Evolutionary conservation across 2,888 invertebrate genomes (phyloP).

Genomic region (Glomeris marginata): DNA sequence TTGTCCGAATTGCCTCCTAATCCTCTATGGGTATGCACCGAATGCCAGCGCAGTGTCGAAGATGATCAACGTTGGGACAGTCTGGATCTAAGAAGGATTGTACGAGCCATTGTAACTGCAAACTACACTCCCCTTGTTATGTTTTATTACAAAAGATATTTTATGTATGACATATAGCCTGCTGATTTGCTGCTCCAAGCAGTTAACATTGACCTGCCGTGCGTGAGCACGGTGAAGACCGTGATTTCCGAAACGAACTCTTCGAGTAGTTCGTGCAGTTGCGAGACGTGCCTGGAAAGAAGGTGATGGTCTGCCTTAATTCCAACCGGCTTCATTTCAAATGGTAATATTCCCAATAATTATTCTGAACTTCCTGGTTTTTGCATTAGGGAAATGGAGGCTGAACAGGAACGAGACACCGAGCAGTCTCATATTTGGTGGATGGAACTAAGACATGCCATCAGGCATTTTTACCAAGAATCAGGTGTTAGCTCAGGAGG

Average conservation of each 20-base stretch:
- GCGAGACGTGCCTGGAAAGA: constrained; percentile 3
- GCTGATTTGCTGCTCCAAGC: background rate
- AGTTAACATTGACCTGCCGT: background rate
- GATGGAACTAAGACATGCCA: constrained; percentile 35
- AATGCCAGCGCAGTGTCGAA: constrained; percentile 12
- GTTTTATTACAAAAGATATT: too few species aligned
- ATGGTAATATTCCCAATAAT: background rate
- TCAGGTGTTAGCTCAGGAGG: constrained; percentile 24
- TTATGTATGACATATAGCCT: too few species aligned
- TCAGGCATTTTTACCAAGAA: constrained; percentile 32
- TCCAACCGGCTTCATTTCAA: background rate
- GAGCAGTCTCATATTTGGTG: constrained; percentile 34
- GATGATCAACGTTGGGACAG: constrained; percentile 10
- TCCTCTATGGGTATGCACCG: constrained; percentile 14
- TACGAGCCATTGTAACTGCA: too few species aligned
- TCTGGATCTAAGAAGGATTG: constrained; percentile 6
- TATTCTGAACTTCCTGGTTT: background rate
- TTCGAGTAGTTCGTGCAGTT: background rate
- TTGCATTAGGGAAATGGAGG: background rate
- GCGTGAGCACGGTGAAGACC: background rate
- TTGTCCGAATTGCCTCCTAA: background rate
- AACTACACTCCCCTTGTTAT: too few species aligned
- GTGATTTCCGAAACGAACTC: background rate
- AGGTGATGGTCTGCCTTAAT: background rate
- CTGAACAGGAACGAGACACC: constrained; percentile 31